phyloP scores from a whole-genome alignment of 2,797 vertebrate genomes.

The Cheirogaleus major region DNA sequence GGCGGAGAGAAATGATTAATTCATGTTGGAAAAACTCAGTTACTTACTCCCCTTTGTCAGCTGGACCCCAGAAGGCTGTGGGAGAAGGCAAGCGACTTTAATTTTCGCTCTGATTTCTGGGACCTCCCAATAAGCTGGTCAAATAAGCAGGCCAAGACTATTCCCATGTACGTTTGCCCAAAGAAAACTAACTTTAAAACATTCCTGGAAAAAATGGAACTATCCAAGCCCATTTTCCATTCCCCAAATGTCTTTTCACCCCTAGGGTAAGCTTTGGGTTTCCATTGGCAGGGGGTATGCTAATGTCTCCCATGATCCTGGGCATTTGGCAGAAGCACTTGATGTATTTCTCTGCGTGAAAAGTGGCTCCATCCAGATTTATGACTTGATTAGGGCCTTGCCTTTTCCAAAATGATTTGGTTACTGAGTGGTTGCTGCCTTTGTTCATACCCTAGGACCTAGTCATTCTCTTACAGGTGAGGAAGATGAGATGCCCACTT shows the following conservation, averaged over 20 bases:
- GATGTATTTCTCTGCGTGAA: conserved; percentile 66
- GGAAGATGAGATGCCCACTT: neutral
- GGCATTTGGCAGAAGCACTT: conserved; percentile 66
- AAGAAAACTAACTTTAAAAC: conserved; percentile 77
- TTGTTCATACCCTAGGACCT: neutral
- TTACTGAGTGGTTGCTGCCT: neutral
- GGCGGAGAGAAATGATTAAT: conserved; percentile 62
- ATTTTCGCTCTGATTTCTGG: conserved; percentile 68
- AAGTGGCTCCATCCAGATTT: conserved; percentile 59
- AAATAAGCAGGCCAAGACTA: conserved; percentile 69
- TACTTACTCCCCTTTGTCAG: conserved; percentile 62
- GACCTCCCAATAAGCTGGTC: conserved; percentile 79
- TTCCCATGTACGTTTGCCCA: conserved; percentile 68
- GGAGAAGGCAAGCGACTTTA: conserved; percentile 70
- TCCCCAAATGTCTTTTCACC: conserved; percentile 71
- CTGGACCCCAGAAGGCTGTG: conserved; percentile 66
- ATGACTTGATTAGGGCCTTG: conserved; percentile 39
- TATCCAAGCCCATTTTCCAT: conserved; percentile 70
- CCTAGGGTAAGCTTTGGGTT: conserved; percentile 68
- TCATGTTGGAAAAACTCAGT: conserved; percentile 50
- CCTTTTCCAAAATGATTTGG: conserved; percentile 1
- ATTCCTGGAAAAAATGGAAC: conserved; percentile 76
- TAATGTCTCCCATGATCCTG: conserved; percentile 46
- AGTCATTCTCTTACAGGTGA: neutral
- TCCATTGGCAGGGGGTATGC: conserved; percentile 66